These are phyloP conservation scores for Eustalomyia histrio DNA, from an alignment of 2,888 invertebrate species.

Conservation along the genomic window DNA sequence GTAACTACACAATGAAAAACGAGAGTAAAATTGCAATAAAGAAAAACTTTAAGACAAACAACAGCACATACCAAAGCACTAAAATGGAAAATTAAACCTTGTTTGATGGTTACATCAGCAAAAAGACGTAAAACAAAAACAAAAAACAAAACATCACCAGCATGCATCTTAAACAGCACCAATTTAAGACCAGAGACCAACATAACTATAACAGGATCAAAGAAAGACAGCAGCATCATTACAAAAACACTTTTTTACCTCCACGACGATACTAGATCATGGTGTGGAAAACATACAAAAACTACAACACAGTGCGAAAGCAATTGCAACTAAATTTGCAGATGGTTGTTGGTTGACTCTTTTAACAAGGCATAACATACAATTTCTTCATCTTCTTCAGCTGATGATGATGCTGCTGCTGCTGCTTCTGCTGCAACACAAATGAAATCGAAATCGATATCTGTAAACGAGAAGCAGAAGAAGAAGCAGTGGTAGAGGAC, in stretches of 20 bases:
- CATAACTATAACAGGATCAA: conserved; percentile 65
- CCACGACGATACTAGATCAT: conserved; percentile 36
- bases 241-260: conserved; percentile 48
- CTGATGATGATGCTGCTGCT: conserved; percentile 34
- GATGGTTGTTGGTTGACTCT: conserved; percentile 41
- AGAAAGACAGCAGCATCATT: conserved; percentile 30
- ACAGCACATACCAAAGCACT: conserved; percentile 69
- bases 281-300: conserved; percentile 40
- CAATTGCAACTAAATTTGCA: conserved; percentile 55
- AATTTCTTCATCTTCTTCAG: conserved; percentile 32
- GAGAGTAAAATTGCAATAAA: conserved; percentile 52
- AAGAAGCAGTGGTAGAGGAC: conserved; percentile 48
- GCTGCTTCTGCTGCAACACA: conserved; percentile 28
- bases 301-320: conserved; percentile 54
- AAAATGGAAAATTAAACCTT: conserved; percentile 78
- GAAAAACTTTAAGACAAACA: neutral
- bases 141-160: conserved; percentile 33
- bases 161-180: conserved; percentile 51
- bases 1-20: conserved; percentile 67
- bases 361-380: conserved; percentile 38
- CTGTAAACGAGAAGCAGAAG: too few relatives aligned
- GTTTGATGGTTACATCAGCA: conserved; percentile 75
- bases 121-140: conserved; percentile 42
- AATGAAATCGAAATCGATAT: conserved; percentile 64
- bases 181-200: conserved; percentile 57